phyloP scores from a whole-genome alignment of 2,113 vertebrate genomes.

The Melanotaenia duboulayi region DNA sequence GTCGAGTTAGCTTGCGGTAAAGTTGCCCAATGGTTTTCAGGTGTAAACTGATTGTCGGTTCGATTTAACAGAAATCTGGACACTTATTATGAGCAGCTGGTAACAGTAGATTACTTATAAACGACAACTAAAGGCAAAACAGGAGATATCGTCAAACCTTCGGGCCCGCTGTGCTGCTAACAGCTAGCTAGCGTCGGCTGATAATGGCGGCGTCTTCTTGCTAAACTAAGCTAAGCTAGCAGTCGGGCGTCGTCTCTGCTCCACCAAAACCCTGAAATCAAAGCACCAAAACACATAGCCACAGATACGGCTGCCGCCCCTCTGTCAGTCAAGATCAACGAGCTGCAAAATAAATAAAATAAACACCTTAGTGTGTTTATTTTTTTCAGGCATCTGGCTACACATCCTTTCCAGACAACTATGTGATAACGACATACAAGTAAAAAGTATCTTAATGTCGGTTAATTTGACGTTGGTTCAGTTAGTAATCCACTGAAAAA shows the following conservation, averaged over 20 bases:
- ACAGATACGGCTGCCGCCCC: fast-evolving
- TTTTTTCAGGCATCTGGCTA: not conserved
- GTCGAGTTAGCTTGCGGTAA: constrained; percentile 72
- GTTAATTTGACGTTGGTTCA: not conserved
- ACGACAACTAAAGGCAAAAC: fast-evolving
- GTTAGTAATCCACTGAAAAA: too few relatives aligned
- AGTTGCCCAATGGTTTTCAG: constrained; percentile 19
- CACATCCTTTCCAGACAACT: not conserved
- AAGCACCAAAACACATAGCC: not conserved
- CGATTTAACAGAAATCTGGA: not conserved
- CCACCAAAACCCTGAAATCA: constrained; percentile 8
- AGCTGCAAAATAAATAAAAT: not conserved
- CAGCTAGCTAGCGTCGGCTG: constrained; percentile 35
- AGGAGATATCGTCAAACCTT: not conserved
- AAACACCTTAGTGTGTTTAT: too few relatives aligned
- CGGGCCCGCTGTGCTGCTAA: constrained; percentile 31
- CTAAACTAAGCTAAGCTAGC: constrained; percentile 54
- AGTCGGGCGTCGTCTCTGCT: constrained; percentile 72
- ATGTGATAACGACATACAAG: not conserved
- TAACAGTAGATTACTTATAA: not conserved
- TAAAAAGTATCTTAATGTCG: not conserved
- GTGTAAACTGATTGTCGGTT: not conserved
- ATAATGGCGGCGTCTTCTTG: constrained; percentile 71
- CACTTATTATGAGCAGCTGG: fast-evolving
- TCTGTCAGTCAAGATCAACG: not conserved